phyloP scores from a whole-genome alignment of 2,113 vertebrate species.

The Cichladusa arquata region DNA sequence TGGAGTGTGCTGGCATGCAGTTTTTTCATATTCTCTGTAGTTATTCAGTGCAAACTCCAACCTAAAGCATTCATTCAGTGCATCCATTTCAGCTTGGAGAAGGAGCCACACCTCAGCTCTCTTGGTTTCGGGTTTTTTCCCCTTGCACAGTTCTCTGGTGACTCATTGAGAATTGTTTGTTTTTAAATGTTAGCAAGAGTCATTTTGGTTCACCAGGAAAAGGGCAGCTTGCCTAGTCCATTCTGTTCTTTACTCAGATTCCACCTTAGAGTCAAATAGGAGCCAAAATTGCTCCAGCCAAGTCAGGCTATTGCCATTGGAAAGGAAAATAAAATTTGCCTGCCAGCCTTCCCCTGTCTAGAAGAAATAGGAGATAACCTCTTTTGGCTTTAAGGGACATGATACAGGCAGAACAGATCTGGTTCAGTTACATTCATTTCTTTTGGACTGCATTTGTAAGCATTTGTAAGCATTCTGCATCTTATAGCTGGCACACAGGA shows the following conservation, averaged over 20 bases:
- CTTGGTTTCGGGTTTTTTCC: not conserved
- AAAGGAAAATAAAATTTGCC: slow-evolving; percentile 18
- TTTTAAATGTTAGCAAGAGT: slow-evolving; percentile 40
- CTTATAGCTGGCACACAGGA: not conserved
- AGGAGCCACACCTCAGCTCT: slow-evolving; percentile 32
- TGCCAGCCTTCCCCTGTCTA: not conserved
- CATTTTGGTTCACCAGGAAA: slow-evolving; percentile 36
- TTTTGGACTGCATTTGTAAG: not conserved
- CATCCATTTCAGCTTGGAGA: not conserved
- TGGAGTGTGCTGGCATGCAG: not conserved
- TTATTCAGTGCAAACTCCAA: not conserved
- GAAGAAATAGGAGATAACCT: not conserved
- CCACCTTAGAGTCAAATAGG: slow-evolving; percentile 37
- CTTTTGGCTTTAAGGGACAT: not conserved
- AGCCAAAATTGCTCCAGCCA: slow-evolving; percentile 4
- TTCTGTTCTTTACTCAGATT: slow-evolving; percentile 51
- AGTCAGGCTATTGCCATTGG: not conserved
- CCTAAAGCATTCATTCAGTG: not conserved
- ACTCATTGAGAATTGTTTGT: slow-evolving; percentile 54
- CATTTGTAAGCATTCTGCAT: not conserved
- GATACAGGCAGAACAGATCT: not conserved
- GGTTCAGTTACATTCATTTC: not conserved
- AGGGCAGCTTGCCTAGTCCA: slow-evolving; percentile 62
- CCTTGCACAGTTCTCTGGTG: slow-evolving; percentile 4
- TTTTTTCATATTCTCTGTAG: not conserved